Conservation (phyloP, 2,113 vertebrate genomes). For the Siniperca chuatsi region DNA sequence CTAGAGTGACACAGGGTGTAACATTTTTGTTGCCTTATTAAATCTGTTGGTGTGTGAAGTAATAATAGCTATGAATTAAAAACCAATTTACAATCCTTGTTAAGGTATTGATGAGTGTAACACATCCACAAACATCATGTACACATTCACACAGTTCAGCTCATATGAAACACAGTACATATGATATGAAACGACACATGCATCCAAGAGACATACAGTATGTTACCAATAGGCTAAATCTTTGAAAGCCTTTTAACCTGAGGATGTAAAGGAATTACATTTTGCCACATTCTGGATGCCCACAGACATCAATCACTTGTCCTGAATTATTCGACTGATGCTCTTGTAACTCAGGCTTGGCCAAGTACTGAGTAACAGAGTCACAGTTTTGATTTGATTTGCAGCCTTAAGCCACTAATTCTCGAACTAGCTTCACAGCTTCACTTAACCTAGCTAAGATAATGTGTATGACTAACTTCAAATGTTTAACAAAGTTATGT, state of each 20-base stretch:
- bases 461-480: conserved; percentile 1
- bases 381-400: conserved; percentile 35
- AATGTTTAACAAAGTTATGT: background rate
- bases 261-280: background rate
- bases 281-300: background rate
- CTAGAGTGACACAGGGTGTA: background rate
- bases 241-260: background rate
- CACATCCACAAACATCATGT: conserved; percentile 1
- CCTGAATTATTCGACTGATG: background rate
- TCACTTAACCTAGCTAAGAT: background rate
- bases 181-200: background rate
- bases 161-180: background rate
- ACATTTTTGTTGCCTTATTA: conserved; percentile 2
- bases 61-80: conserved; percentile 10
- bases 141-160: background rate
- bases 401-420: conserved; percentile 9
- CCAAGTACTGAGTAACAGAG: background rate
- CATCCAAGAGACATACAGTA: background rate
- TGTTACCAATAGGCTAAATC: background rate
- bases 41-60: conserved; percentile 16
- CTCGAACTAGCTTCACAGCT: background rate
- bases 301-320: conserved; percentile 11
- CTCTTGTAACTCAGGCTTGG: background rate
- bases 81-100: background rate
- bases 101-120: background rate